Base-by-base conservation (phyloP, 2,797 vertebrate genomes). In the Eospalax fontanierii region DNA sequence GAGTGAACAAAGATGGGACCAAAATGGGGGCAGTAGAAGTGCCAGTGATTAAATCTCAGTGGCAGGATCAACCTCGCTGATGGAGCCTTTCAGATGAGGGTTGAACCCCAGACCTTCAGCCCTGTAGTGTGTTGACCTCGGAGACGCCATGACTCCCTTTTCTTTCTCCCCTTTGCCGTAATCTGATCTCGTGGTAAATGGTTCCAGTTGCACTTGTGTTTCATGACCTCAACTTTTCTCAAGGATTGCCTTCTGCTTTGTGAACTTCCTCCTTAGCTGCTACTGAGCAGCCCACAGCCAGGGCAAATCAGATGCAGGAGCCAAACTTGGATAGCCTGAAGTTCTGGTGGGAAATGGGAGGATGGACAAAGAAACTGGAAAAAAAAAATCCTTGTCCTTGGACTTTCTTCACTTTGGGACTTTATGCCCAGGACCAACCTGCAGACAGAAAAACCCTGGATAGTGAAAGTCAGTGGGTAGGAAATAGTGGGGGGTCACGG, bases 11-110 rank as follows among this genome's bases (percentile, higher is more conserved):
- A 93, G 84, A 88, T 19, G 78, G 71, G 93, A 87, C 61, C 50
- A 59, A 50, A 33, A 0, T 4, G 2, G 84, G 84, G 65, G 33
- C 24, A 4, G 28, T 38, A 9, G 2, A 75, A 90, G 54, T 71
- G 76, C 57, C 54, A 7, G 38, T 24, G 94, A 92, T 90, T 88
- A 74, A 30, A 35, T 70, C 63, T 93, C 74, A 92, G 4, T 71
- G 87, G 94, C 11, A 68, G 89, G 95, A 80, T 95, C 91, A 95
- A 71, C 30, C 3, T 35, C 46, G 6, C 28, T 54, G 81, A 84
- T 14, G 66, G 91, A 11, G 7, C 65, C 61, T 79, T 89, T 97
- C 66, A 86, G 86, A 15, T 16, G 4, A 0, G 15, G 78, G n/a
- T 46, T 92, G 88, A 93, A 76, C 68, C 28, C 1, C 1, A 35